These are phyloP conservation scores for Microhierax caerulescens DNA, from an alignment of 2,797 vertebrate species.

Conservation along the genomic window DNA sequence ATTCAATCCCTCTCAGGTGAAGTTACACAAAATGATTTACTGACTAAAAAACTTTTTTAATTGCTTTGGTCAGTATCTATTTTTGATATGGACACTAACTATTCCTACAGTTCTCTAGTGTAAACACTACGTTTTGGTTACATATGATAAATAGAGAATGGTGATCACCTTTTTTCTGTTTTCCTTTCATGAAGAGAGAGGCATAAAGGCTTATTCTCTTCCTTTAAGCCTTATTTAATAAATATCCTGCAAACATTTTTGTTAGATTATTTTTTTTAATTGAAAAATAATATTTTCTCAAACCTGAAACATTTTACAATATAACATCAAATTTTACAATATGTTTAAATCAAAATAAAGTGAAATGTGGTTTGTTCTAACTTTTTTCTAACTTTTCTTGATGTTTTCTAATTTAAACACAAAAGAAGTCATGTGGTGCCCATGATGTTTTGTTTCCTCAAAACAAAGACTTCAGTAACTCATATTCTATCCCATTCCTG, in stretches of 20 bases:
- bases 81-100: not conserved
- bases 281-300: not conserved
- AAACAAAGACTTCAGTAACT: not conserved
- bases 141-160: not conserved
- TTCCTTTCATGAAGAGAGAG: not conserved
- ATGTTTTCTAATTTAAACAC: not conserved
- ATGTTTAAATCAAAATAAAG: not conserved
- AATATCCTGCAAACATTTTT: not conserved
- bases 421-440: not conserved
- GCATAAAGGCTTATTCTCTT: not conserved
- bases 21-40: not conserved
- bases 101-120: not conserved
- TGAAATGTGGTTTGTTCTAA: not conserved
- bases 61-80: not conserved
- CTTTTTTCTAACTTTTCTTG: not conserved
- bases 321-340: not conserved
- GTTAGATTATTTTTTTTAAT: not conserved
- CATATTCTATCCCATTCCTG: not conserved
- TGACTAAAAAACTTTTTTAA: not conserved
- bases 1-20: not conserved
- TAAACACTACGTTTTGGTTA: not conserved
- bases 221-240: not conserved
- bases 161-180: not conserved
- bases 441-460: not conserved
- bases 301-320: not conserved